A percentile compares a stretch with the other conserved stretches of the same genome.
Conservation (phyloP, 2,888 invertebrate species). For the Parascotia fuliginaria region DNA sequence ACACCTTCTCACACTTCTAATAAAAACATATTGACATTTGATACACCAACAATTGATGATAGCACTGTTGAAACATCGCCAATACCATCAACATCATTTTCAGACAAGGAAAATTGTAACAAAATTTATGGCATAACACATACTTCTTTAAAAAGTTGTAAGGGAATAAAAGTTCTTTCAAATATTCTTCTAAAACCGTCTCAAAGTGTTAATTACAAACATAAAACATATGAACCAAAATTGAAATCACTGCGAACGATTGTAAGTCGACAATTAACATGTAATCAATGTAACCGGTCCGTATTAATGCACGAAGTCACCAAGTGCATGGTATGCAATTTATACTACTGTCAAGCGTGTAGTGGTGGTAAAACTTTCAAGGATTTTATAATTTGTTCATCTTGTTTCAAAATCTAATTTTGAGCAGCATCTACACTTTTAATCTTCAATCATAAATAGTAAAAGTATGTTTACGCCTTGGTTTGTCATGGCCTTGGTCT, state of each 20-base stretch:
- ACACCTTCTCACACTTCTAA: background rate
- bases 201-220: slow-evolving; percentile 10
- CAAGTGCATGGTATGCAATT: slow-evolving; percentile 8
- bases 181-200: slow-evolving; percentile 5
- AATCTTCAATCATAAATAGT: background rate
- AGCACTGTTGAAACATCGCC: background rate
- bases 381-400: background rate
- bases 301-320: slow-evolving; percentile 6
- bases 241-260: slow-evolving; percentile 8
- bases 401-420: background rate
- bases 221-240: slow-evolving; percentile 2
- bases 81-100: background rate
- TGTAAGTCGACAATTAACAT: slow-evolving; percentile 11
- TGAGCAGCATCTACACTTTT: background rate
- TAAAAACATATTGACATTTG: background rate
- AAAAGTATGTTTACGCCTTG: background rate
- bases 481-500: background rate
- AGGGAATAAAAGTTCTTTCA: background rate
- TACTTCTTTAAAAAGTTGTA: background rate
- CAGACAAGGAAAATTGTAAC: background rate
- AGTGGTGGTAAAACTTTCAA: background rate
- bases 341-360: slow-evolving; percentile 5
- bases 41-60: background rate
- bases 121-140: background rate
- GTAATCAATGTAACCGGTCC: slow-evolving; percentile 12